Percentiles rank a stretch among this genome's conserved stretches.
Conservation (phyloP, 2,113 vertebrate species). For the Budorcas taxicolor region DNA sequence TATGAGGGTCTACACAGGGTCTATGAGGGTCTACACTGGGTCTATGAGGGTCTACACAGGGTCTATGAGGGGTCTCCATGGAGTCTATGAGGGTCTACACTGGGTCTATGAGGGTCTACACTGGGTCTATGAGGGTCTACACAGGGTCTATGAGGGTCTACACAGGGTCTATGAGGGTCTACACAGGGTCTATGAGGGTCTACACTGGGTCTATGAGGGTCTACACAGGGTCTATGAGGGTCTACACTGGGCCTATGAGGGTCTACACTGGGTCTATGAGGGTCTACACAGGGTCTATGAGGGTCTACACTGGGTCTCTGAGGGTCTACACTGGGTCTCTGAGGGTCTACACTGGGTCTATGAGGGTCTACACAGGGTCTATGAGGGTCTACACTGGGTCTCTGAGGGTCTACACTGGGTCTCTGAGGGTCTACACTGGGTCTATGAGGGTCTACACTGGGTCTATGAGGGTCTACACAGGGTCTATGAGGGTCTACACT, state of each 20-base stretch:
- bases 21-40: not conserved
- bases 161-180: too few relatives aligned
- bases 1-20: not conserved
- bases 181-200: not conserved
- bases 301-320: too few relatives aligned
- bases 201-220: accelerated
- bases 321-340: not conserved
- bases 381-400: not conserved
- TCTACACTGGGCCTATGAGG: not conserved
- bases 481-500: not conserved
- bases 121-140: not conserved
- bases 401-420: not conserved
- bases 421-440: too few relatives aligned
- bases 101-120: not conserved
- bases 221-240: accelerated
- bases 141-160: not conserved
- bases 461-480: not conserved
- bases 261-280: not conserved
- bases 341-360: too few relatives aligned
- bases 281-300: too few relatives aligned
- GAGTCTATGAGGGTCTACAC: too few relatives aligned
- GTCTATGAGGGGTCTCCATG: too few relatives aligned
- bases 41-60: too few relatives aligned
- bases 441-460: too few relatives aligned
- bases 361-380: too few relatives aligned